Evolutionary conservation across 2,113 vertebrate genomes (phyloP).

Genomic region (Serilophus lunatus): DNA sequence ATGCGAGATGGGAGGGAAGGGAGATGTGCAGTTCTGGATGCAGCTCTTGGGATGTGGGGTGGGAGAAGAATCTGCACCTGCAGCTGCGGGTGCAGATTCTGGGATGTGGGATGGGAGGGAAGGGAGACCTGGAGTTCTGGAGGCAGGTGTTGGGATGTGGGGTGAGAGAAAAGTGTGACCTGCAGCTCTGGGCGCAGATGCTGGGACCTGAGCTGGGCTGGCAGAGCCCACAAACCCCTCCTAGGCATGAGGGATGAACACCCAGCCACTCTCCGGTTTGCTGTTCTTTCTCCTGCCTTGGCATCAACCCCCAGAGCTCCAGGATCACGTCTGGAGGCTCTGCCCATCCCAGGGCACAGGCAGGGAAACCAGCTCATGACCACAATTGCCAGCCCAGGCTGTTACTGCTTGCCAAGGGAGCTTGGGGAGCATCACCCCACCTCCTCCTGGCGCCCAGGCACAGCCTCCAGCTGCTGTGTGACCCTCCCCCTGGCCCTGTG

Average conservation of each 20-base stretch:
- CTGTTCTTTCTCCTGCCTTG: neutral
- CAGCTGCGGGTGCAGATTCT: too few species aligned
- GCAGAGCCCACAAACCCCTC: rapidly evolving
- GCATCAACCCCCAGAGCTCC: neutral
- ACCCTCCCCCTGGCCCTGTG: neutral
- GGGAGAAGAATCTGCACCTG: neutral
- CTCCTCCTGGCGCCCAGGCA: too few species aligned
- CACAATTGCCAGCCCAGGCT: neutral
- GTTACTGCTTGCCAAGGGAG: too few species aligned
- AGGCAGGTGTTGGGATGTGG: neutral
- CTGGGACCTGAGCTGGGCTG: neutral
- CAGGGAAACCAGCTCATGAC: neutral
- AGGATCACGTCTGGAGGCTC: neutral
- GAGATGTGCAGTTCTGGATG: neutral
- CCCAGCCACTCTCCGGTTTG: rapidly evolving
- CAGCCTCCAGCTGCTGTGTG: neutral
- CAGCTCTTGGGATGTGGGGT: neutral
- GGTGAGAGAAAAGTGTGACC: neutral
- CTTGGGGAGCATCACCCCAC: neutral
- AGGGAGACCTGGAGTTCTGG: neutral
- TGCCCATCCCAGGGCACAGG: neutral
- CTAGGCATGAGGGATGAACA: neutral
- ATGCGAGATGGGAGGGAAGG: neutral
- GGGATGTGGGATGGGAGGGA: rapidly evolving
- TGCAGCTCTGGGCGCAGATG: neutral